Conservation (phyloP, 2,888 invertebrate genomes). For the Teinopalpus imperialis region DNA sequence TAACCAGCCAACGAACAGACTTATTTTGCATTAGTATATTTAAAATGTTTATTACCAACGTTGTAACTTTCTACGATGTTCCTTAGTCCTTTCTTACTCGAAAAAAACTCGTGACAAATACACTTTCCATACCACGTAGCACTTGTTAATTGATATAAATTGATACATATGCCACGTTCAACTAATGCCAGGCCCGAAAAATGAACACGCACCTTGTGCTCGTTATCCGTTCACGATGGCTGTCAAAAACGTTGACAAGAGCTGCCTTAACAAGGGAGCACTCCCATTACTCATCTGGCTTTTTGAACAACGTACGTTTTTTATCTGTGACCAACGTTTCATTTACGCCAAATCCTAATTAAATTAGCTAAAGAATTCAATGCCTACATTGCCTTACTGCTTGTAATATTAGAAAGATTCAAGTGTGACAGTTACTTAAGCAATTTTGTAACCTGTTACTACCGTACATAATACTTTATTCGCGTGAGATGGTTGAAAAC, state of each 20-base stretch:
- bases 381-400: conserved; percentile 13
- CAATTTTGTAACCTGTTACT: too few species aligned
- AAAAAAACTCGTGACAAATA: too few species aligned
- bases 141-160: conserved; percentile 17
- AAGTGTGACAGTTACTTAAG: too few species aligned
- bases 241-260: conserved; percentile 27
- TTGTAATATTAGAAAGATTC: too few species aligned
- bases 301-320: conserved; percentile 25
- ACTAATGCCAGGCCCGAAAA: not conserved
- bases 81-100: too few species aligned
- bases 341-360: conserved; percentile 23
- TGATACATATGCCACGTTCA: not conserved
- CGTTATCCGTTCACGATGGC: conserved; percentile 23
- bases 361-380: conserved; percentile 4
- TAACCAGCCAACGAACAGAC: too few species aligned
- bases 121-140: too few species aligned
- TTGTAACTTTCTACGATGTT: too few species aligned
- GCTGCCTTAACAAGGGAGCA: conserved; percentile 14
- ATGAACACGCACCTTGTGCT: conserved; percentile 11
- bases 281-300: conserved; percentile 30
- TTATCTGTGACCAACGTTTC: conserved; percentile 18
- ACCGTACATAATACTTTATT: too few species aligned
- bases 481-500: too few species aligned
- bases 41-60: too few species aligned
- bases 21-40: too few species aligned